Percentiles rank a stretch among this genome's conserved stretches.
Conservation (phyloP, 1,140 invertebrate species). For the Drosophila truncata region DNA sequence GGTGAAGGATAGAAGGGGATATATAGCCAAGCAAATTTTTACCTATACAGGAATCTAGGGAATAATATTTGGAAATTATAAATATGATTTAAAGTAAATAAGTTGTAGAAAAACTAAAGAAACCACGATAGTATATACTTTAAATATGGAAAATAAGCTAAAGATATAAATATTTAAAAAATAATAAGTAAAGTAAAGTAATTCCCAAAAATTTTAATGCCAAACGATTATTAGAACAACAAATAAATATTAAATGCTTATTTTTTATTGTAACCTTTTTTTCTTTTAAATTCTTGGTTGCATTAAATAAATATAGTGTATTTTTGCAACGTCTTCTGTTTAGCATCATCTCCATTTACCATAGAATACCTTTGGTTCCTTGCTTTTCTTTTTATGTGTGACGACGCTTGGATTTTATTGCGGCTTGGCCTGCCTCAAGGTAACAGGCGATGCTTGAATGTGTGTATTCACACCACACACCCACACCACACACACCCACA, state of each 20-base stretch:
- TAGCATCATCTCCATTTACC: neutral
- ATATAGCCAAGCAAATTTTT: constrained; percentile 10
- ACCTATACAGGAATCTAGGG: neutral
- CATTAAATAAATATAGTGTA: neutral
- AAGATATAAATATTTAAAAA: too few species aligned
- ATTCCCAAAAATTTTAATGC: neutral
- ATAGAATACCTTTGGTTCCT: constrained; percentile 1
- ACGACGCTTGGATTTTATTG: constrained; percentile 51
- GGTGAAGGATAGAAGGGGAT: neutral
- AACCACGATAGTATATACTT: neutral
- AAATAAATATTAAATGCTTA: neutral
- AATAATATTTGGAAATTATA: neutral
- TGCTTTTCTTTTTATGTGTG: constrained; percentile 39
- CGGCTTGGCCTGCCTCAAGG: constrained; percentile 46
- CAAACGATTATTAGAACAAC: neutral
- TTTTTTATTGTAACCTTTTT: too few species aligned
- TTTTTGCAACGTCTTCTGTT: neutral
- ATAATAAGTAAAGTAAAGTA: neutral
- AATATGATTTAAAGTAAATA: neutral
- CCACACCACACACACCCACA: neutral
- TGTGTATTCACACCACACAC: constrained; percentile 31
- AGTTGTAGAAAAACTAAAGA: neutral
- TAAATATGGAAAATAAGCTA: neutral
- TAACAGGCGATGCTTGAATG: constrained; percentile 38
- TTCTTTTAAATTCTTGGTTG: neutral